Evolutionary conservation across 2,113 vertebrate genomes (phyloP).

Genomic region (Ictalurus punctatus): DNA sequence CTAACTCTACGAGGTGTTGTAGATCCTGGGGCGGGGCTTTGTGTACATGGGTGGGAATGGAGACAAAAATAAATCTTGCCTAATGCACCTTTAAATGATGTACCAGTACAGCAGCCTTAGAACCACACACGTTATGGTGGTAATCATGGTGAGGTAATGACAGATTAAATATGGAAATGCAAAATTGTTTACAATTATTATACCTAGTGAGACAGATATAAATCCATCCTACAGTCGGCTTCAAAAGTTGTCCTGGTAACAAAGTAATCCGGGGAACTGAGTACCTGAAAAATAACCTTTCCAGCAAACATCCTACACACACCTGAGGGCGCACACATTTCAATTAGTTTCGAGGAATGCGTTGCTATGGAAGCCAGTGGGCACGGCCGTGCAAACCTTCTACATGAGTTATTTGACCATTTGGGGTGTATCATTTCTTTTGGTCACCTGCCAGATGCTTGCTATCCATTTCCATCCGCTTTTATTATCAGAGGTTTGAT

Average conservation of each 20-base stretch:
- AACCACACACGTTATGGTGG: not conserved
- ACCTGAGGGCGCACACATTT: conserved; percentile 40
- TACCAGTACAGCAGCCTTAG: not conserved
- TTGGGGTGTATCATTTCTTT: conserved; percentile 68
- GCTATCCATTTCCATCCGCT: conserved; percentile 59
- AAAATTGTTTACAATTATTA: not conserved
- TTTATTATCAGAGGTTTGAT: conserved; percentile 62
- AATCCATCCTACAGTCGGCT: not conserved
- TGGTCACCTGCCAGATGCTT: conserved; percentile 66
- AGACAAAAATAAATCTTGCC: no score
- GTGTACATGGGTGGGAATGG: not conserved
- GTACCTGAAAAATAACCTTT: conserved; percentile 2
- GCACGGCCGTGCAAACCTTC: conserved; percentile 56
- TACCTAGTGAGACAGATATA: not conserved
- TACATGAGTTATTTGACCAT: conserved; percentile 66
- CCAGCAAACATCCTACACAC: not conserved
- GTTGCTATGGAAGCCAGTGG: conserved; percentile 50
- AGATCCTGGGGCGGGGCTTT: not conserved
- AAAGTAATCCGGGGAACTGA: not conserved
- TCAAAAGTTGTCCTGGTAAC: not conserved
- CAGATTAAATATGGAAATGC: not conserved
- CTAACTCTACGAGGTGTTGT: not conserved
- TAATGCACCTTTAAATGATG: not conserved
- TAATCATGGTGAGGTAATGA: not conserved
- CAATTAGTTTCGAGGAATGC: conserved; percentile 55